A percentile compares a stretch with the other conserved stretches of the same genome.
Conservation (phyloP, 64 coral and sea anemone species). For the Actinia equina region DNA sequence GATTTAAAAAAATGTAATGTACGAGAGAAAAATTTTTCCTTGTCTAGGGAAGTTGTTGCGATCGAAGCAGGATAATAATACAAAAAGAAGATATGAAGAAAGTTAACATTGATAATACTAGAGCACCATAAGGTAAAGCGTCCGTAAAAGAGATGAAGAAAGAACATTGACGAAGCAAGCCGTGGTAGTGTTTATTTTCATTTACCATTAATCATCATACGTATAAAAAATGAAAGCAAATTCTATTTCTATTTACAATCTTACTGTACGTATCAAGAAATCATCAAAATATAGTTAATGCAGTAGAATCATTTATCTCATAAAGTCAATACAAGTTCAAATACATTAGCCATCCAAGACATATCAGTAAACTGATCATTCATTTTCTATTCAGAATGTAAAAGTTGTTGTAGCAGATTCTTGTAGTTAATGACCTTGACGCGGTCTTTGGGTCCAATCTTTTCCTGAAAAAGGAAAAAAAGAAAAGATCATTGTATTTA, state of each 20-base stretch:
- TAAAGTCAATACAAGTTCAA: not conserved
- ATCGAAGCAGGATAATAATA: no score
- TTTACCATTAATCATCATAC: not conserved
- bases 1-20: no score
- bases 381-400: constrained; percentile 40
- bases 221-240: not conserved
- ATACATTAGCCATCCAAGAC: not conserved
- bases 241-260: not conserved
- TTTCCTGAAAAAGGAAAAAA: constrained; percentile 68
- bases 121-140: no score
- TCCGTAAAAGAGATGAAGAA: not conserved
- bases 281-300: constrained; percentile 7
- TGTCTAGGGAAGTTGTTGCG: no score
- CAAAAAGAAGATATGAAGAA: no score
- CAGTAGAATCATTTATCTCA: not conserved
- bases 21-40: no score
- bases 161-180: not conserved
- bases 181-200: not conserved
- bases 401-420: constrained; percentile 66
- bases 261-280: not conserved
- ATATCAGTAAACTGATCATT: not conserved
- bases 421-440: constrained; percentile 77
- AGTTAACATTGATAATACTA: not conserved
- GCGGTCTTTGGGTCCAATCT: constrained; percentile 76
- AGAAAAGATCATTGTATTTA: no score